A percentile compares a stretch with the other conserved stretches of the same genome.
Conservation (phyloP, 2,888 invertebrate genomes). For the Corythucha ciliata region DNA sequence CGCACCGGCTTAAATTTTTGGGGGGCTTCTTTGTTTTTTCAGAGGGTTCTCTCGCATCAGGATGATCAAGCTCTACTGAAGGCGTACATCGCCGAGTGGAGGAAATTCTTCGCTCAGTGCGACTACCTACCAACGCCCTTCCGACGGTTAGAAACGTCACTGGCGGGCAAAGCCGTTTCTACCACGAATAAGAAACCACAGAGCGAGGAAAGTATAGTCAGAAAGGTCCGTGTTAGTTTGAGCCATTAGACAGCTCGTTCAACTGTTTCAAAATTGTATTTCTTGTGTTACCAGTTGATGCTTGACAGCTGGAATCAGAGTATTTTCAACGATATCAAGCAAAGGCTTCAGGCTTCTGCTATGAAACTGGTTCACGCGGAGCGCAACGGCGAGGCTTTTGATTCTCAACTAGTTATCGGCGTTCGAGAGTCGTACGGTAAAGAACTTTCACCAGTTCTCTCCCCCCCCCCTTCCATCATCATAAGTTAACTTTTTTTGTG, state of each 20-base stretch:
- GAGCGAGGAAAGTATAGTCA: slow-evolving; percentile 82
- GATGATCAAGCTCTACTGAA: slow-evolving; percentile 92
- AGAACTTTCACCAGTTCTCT: not conserved
- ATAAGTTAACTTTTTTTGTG: not conserved
- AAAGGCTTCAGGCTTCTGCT: slow-evolving; percentile 84
- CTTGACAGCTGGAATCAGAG: slow-evolving; percentile 96
- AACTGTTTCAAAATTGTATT: slow-evolving; percentile 7
- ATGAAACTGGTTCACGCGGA: slow-evolving; percentile 97
- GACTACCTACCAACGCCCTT: slow-evolving; percentile 95
- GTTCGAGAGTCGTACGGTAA: slow-evolving; percentile 93
- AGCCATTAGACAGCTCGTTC: slow-evolving; percentile 1
- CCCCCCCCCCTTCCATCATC: not conserved
- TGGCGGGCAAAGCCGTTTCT: slow-evolving; percentile 55
- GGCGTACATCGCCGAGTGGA: slow-evolving; percentile 96
- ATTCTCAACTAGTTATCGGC: slow-evolving; percentile 93
- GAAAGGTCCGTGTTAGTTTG: slow-evolving; percentile 47
- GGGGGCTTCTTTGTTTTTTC: slow-evolving; percentile 30
- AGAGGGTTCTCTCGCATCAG: slow-evolving; percentile 75
- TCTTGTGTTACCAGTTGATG: slow-evolving; percentile 63
- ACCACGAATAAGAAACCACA: slow-evolving; percentile 49
- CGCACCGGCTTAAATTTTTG: no score
- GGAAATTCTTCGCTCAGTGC: slow-evolving; percentile 95
- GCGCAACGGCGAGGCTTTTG: slow-evolving; percentile 94
- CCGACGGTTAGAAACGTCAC: slow-evolving; percentile 77
- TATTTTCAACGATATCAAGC: slow-evolving; percentile 92